These are phyloP conservation scores for Oscheius sp. DNA, from an alignment of 2,888 invertebrate genomes.

Conservation along the genomic window DNA sequence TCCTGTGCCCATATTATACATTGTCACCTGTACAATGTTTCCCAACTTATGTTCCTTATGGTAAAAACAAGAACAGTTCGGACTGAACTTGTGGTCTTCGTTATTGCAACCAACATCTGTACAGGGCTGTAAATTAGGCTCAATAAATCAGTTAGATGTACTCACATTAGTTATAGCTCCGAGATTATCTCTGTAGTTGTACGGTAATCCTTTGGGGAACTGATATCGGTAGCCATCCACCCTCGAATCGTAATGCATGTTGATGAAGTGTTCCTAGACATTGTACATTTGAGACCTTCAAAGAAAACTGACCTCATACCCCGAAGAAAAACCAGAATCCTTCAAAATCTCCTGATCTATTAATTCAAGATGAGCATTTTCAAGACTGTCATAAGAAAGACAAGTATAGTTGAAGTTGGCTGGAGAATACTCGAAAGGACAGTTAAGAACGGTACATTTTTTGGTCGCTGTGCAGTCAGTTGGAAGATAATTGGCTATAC, in stretches of 20 bases:
- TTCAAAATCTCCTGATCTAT: slow-evolving; percentile 22
- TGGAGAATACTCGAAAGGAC: slow-evolving; percentile 61
- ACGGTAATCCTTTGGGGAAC: slow-evolving; percentile 65
- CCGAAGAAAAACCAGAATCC: slow-evolving; percentile 13
- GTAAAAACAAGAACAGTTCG: slow-evolving; percentile 64
- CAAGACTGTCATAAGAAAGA: slow-evolving; percentile 53
- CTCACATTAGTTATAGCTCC: slow-evolving; percentile 46
- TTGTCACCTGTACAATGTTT: slow-evolving; percentile 64
- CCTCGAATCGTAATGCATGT: slow-evolving; percentile 69
- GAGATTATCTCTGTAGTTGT: slow-evolving; percentile 59
- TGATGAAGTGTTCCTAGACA: slow-evolving; percentile 64
- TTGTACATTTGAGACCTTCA: background rate
- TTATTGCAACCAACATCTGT: background rate
- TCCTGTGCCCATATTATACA: slow-evolving; percentile 70
- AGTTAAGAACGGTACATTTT: slow-evolving; percentile 33
- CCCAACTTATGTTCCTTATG: slow-evolving; percentile 60
- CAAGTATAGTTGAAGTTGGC: slow-evolving; percentile 57
- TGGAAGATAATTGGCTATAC: slow-evolving; percentile 19
- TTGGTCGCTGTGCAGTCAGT: slow-evolving; percentile 10
- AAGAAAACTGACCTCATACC: slow-evolving; percentile 19
- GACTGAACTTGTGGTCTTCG: slow-evolving; percentile 42
- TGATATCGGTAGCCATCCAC: slow-evolving; percentile 62
- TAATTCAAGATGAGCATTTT: slow-evolving; percentile 35
- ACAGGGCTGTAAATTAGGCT: slow-evolving; percentile 40
- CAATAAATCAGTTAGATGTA: too few species aligned